Conservation (phyloP, 2,113 vertebrate species). For the Microcebus jonahi region DNA sequence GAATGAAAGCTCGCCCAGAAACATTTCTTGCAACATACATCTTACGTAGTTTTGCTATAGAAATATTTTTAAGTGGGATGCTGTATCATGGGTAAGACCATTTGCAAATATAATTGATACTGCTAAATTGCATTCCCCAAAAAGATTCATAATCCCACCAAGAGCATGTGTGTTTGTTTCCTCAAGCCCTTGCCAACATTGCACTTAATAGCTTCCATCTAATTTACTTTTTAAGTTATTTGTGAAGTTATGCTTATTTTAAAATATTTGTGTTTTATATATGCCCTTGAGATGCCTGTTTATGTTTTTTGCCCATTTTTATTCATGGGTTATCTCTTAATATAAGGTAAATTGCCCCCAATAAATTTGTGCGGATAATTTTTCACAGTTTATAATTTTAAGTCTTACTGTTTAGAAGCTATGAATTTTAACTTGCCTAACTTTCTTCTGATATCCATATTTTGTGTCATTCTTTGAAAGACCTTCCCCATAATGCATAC, state of each 20-base stretch:
- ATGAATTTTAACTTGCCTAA: background rate
- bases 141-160: background rate
- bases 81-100: background rate
- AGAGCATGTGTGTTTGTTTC: background rate
- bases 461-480: background rate
- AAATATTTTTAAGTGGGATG: background rate
- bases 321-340: background rate
- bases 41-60: background rate
- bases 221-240: conserved; percentile 21
- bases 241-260: background rate
- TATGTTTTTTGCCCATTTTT: background rate
- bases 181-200: background rate
- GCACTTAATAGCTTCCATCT: background rate
- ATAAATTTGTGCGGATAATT: background rate
- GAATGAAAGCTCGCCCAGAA: background rate
- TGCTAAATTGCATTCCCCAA: background rate
- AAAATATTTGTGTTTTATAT: background rate
- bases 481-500: background rate
- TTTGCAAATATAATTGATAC: conserved; percentile 9
- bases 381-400: background rate
- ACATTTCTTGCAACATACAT: background rate
- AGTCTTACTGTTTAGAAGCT: background rate
- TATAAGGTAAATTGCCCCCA: background rate
- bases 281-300: background rate
- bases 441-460: background rate